Base-by-base conservation (phyloP, 2,113 vertebrate species). In the Polyodon spathula region DNA sequence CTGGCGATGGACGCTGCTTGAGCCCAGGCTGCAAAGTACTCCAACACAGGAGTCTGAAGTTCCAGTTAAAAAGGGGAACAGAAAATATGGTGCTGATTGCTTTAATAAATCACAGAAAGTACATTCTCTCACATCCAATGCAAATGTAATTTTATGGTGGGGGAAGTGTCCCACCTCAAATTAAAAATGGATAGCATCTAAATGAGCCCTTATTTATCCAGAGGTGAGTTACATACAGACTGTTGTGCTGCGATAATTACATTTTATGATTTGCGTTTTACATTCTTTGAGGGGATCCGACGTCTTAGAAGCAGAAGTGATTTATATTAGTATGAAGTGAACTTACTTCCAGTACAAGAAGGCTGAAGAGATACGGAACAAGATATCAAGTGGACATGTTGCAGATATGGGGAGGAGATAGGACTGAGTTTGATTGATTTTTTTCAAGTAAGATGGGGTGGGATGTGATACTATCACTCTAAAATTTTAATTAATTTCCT, bases 401-500 rank as follows among this genome's bases (percentile, higher is more conserved):
- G 73, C 80, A 86, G 78, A 82, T 84, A 78, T 74, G 79, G 73
- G 76, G 80, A 83, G 76, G 84, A 76, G 82, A 77, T 77, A 65
- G 60, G 65, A 61, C 77, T 85, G 79, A 85, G 70, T 75, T 81
- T 89, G 87, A 89, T 88, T 86, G 85, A 86, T 86, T 81, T 80
- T 67, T 66, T 76, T 72, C 71, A 17, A 3, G 17, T 37, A 51
- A 17, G 60, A 73, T 65, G 78, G 75, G 83, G 84, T 78, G 70
- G 81, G 78, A 85, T 80, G 82, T 66, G 82, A 88, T 87, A 84
- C 63, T 78, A 76, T 87, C 81, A 78, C 81, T 78, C 83, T 85
- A 90, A 90, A 93, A 89, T 93, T 92, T 78, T 92, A 94, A 96
- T 96, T 93, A 94, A 90, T 94, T 94, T 91, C 84, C 72, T 75